Conservation (phyloP, 2,797 vertebrate species). For the Florisuga fusca region DNA sequence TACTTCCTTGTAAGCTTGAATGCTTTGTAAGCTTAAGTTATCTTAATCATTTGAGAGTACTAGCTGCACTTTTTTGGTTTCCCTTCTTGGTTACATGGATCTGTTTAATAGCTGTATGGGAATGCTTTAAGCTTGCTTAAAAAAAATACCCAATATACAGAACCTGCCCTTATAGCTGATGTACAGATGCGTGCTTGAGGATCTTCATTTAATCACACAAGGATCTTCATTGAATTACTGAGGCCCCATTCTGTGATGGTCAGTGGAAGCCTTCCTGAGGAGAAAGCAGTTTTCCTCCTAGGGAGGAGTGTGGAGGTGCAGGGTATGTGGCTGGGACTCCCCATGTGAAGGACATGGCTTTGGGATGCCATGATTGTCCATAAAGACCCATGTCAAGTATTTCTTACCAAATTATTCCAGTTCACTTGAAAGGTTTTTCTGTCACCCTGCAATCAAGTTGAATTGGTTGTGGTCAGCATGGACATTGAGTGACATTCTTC, state of each 20-base stretch:
- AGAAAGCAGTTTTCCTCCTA: background rate
- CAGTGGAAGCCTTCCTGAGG: background rate
- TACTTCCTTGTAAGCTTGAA: background rate
- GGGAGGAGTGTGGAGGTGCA: fast-evolving
- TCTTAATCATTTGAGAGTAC: background rate
- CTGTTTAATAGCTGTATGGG: background rate
- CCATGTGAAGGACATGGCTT: too few relatives aligned
- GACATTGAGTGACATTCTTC: fast-evolving
- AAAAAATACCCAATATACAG: background rate
- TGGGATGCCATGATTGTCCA: background rate
- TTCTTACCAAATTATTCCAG: background rate
- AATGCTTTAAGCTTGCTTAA: background rate
- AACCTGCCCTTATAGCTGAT: background rate
- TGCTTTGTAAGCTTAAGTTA: background rate
- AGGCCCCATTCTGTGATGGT: background rate
- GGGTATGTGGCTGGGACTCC: background rate
- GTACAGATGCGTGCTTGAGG: background rate
- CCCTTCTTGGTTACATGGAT: background rate
- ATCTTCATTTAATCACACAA: background rate
- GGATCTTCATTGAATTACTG: background rate
- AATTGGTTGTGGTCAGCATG: background rate
- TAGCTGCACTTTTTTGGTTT: background rate
- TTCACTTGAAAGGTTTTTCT: background rate
- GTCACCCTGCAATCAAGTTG: background rate
- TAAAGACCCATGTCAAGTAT: background rate